Evolutionary conservation across 2,113 vertebrate genomes (phyloP).

Genomic region (Tragelaphus scriptus): DNA sequence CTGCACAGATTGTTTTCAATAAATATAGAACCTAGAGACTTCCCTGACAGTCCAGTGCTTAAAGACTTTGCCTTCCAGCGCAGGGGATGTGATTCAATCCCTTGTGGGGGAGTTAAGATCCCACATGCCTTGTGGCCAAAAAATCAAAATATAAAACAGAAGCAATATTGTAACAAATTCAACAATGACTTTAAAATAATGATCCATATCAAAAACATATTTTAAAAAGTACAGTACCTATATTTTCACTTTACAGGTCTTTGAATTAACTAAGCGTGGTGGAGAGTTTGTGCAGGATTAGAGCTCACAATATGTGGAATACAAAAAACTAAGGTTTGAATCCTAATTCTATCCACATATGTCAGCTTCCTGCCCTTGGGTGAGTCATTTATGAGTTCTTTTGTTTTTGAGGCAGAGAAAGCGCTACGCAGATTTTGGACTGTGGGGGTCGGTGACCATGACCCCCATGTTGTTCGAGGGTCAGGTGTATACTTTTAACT

Average conservation of each 20-base stretch:
- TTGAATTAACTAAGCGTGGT: not conserved
- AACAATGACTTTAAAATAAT: not conserved
- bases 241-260: not conserved
- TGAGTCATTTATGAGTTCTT: not conserved
- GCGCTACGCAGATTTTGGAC: not conserved
- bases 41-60: not conserved
- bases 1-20: not conserved
- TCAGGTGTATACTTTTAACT: not conserved
- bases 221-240: not conserved
- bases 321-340: not conserved
- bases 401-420: not conserved
- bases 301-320: not conserved
- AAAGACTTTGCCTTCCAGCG: not conserved
- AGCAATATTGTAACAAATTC: not conserved
- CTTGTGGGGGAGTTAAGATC: not conserved
- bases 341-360: not conserved
- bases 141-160: not conserved
- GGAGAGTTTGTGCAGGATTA: not conserved
- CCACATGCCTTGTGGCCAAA: not conserved
- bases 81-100: not conserved
- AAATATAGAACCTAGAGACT: not conserved
- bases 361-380: not conserved
- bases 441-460: not conserved
- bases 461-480: not conserved
- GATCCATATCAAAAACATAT: not conserved